Percentiles rank a stretch among this genome's conserved stretches.
These are phyloP conservation scores for Accipiter cooperii DNA, from an alignment of 2,113 vertebrate genomes.

Conservation along the genomic window DNA sequence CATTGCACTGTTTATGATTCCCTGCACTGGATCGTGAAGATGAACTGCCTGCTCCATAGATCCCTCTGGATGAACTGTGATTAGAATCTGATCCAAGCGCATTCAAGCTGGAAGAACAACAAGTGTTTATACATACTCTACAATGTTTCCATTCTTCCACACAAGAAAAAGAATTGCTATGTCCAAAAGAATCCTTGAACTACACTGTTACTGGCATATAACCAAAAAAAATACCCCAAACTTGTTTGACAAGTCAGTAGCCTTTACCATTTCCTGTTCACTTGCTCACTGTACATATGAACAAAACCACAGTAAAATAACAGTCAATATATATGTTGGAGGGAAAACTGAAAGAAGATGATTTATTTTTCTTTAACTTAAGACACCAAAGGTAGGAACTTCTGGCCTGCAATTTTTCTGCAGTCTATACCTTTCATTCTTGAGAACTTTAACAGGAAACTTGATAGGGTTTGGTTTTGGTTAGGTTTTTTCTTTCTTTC, in stretches of 20 bases:
- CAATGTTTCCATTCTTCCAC: neutral
- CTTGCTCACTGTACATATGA: neutral
- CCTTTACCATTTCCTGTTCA: neutral
- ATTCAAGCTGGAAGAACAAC: constrained; percentile 79
- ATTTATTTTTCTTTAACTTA: neutral
- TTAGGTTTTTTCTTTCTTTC: neutral
- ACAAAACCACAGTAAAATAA: neutral
- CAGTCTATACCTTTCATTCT: neutral
- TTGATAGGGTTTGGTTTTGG: neutral
- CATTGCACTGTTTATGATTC: constrained; percentile 76
- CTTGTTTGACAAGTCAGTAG: neutral
- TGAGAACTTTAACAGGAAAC: neutral
- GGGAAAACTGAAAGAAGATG: neutral
- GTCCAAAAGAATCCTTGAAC: neutral
- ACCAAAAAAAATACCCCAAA: neutral
- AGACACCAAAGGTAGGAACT: neutral
- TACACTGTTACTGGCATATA: neutral
- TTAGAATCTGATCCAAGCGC: constrained; percentile 78
- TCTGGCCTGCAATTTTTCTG: neutral
- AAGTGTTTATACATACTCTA: neutral
- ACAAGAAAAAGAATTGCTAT: neutral
- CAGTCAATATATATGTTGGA: neutral
- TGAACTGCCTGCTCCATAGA: constrained; percentile 75
- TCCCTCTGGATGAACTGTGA: constrained; percentile 79
- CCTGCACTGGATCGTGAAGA: constrained; percentile 70